Percentiles rank a stretch among this genome's conserved stretches.
Evolutionary conservation across 2,888 invertebrate genomes (phyloP).

Genomic region (Heteromurus nitidus): DNA sequence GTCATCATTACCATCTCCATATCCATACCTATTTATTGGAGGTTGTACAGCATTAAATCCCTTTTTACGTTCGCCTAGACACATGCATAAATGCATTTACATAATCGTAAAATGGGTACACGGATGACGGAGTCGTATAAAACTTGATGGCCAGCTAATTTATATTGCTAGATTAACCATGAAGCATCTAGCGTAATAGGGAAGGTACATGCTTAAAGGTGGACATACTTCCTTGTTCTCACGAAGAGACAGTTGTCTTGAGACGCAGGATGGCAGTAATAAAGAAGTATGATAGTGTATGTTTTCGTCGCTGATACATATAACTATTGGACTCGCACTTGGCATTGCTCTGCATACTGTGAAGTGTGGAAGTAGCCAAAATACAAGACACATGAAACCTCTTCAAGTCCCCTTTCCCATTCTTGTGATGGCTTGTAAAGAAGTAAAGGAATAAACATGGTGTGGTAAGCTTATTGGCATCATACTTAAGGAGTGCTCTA

Average conservation of each 20-base stretch:
- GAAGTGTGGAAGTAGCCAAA: slow-evolving; percentile 44
- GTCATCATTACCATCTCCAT: slow-evolving; percentile 30
- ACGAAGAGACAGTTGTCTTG: neutral
- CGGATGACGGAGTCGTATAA: slow-evolving; percentile 19
- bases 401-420: slow-evolving; percentile 28
- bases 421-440: slow-evolving; percentile 35
- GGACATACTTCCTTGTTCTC: neutral
- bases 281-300: too few relatives aligned
- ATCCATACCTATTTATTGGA: slow-evolving; percentile 30
- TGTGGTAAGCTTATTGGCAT: slow-evolving; percentile 29
- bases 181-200: slow-evolving; percentile 10
- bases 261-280: too few relatives aligned
- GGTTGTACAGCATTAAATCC: slow-evolving; percentile 18
- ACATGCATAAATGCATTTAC: slow-evolving; percentile 20
- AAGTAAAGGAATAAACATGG: slow-evolving; percentile 14
- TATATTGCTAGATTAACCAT: slow-evolving; percentile 7
- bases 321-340: too few relatives aligned
- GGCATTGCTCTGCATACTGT: too few relatives aligned
- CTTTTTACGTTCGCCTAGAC: neutral
- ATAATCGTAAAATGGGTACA: slow-evolving; percentile 21
- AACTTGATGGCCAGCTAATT: too few relatives aligned
- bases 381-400: neutral
- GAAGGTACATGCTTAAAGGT: neutral
- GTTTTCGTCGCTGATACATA: too few relatives aligned
- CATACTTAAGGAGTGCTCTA: neutral